A percentile compares a stretch with the other conserved stretches of the same genome.
phyloP scores from a whole-genome alignment of 2,888 invertebrate genomes.

The Oscheius onirici region DNA sequence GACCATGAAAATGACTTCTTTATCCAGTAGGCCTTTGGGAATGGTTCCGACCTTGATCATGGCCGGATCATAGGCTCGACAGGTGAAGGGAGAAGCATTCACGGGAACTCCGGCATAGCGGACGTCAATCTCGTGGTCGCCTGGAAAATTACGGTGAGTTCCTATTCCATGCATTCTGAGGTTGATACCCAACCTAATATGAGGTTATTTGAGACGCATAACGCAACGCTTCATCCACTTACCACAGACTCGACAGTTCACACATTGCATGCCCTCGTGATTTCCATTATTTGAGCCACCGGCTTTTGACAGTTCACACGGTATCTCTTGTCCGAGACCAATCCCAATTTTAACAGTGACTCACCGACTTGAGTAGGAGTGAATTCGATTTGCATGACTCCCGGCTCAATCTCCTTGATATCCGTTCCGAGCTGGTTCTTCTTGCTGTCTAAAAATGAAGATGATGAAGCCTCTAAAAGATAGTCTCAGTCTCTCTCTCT shows the following conservation, averaged over 20 bases:
- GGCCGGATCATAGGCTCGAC: slow-evolving; percentile 88
- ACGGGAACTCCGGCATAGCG: slow-evolving; percentile 74
- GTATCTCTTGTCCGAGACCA: too few relatives aligned
- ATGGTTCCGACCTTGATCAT: slow-evolving; percentile 81
- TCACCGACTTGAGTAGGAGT: slow-evolving; percentile 83
- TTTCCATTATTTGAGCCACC: too few relatives aligned
- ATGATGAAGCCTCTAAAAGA: neutral
- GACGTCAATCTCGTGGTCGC: slow-evolving; percentile 78
- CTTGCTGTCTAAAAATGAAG: slow-evolving; percentile 51
- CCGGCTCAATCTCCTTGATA: slow-evolving; percentile 60
- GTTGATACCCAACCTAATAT: too few relatives aligned
- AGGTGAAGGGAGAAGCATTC: slow-evolving; percentile 91
- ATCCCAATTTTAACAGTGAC: slow-evolving; percentile 27
- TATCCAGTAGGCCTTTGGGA: slow-evolving; percentile 85
- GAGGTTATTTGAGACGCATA: too few relatives aligned
- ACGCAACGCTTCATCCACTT: too few relatives aligned
- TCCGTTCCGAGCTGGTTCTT: slow-evolving; percentile 57
- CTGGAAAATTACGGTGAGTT: slow-evolving; percentile 75
- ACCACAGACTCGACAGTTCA: too few relatives aligned
- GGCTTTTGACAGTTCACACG: too few relatives aligned
- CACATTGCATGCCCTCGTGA: too few relatives aligned
- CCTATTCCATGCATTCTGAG: too few relatives aligned
- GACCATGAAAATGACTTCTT: slow-evolving; percentile 86
- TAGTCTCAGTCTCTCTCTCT: slow-evolving; percentile 13
- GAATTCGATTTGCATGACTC: slow-evolving; percentile 79